Percentiles rank a stretch among this genome's conserved stretches.
phyloP scores from a whole-genome alignment of 2,113 vertebrate species.

The Motacilla alba region DNA sequence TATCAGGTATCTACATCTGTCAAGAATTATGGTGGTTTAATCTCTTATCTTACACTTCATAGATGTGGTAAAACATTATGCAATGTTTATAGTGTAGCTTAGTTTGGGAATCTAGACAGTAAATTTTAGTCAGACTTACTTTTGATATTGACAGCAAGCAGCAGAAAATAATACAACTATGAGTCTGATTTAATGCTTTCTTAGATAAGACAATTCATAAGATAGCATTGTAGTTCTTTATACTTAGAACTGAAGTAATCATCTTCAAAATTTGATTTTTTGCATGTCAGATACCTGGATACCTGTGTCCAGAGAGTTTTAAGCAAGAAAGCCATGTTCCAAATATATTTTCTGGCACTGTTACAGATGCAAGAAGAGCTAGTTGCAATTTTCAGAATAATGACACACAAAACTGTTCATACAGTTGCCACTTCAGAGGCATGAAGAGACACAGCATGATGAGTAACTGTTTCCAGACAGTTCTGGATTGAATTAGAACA shows the following conservation, averaged over 20 bases:
- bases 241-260: background rate
- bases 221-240: background rate
- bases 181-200: background rate
- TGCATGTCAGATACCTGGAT: background rate
- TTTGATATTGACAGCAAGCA: background rate
- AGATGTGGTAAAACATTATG: background rate
- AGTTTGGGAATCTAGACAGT: background rate
- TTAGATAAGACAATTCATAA: background rate
- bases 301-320: background rate
- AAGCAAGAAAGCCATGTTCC: background rate
- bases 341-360: constrained; percentile 1
- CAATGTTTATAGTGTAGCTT: background rate
- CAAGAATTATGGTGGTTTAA: background rate
- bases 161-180: background rate
- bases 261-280: background rate
- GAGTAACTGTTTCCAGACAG: background rate
- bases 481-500: background rate
- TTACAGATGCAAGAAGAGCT: background rate
- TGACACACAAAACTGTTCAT: background rate
- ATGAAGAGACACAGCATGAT: background rate
- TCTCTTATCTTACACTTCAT: background rate
- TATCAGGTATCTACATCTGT: background rate
- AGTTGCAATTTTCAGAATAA: constrained; percentile 14
- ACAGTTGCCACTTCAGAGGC: background rate
- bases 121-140: background rate